Evolutionary conservation across 2,888 invertebrate genomes (phyloP), one percentile per base, ranked within the genome.

Genomic region (Nemoura dubitans): DNA sequence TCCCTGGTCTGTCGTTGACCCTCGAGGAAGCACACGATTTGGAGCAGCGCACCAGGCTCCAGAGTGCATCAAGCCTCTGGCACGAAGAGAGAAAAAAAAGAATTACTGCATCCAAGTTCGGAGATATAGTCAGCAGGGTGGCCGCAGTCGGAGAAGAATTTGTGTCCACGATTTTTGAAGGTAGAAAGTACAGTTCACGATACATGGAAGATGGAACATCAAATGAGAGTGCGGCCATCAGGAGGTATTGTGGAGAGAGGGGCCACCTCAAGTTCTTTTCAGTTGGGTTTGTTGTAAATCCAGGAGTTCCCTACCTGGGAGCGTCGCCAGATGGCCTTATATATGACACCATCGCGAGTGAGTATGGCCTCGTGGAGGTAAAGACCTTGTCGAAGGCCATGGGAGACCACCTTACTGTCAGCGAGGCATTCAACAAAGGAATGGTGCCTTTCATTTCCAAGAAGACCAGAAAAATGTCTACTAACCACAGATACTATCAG

Each of bases 331-430:
- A 76, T 21, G n/a, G 76, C 5, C n/a, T 76, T 25, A 21, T 76
- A 25, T 76, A 76, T 25, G 76, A 76, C 21, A 5, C 5, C 21
- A 25, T 7, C 7, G 3, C 3, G 25, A 21, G 5, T 5, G 3
- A 3, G 76, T 76, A 7, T 16, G 76, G 76, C 21, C 21, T 76
- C 6, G 5, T 76, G 5, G 76, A 76, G 25, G 21, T 76, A 3
- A 76, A 76, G 21, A 76, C 76, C 76, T 25, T 76, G 5, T 3
- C 76, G 76, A 76, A 76, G 76, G 76, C 76, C 76, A 76, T 76
- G 76, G 76, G 21, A 16, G 5, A 7, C 3, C 7, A 21, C 5
- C 76, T 76, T 2, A 21, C 5, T 21, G 21, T 76, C 21, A 7
- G 25, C 21, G 6, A 21, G 21, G 76, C 76, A 7, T 3, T 76